Evolutionary conservation across 2,888 invertebrate genomes (phyloP).

Genomic region (Orgyia antiqua): DNA sequence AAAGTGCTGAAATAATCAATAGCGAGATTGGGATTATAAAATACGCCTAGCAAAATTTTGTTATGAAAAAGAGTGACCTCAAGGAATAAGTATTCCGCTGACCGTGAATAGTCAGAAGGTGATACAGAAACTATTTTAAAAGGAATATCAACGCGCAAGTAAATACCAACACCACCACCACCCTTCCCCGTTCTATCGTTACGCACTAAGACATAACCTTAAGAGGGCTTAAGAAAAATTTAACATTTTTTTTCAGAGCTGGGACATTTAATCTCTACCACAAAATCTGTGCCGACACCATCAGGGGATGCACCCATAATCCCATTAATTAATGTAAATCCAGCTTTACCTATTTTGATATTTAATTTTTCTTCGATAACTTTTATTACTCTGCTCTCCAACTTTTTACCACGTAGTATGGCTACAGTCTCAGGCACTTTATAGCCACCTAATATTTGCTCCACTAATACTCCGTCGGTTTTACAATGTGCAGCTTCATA

Average conservation of each 20-base stretch:
- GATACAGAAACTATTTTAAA: no score
- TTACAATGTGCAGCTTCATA: conserved; percentile 6
- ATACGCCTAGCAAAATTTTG: no score
- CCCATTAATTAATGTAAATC: background rate
- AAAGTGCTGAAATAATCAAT: no score
- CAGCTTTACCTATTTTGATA: background rate
- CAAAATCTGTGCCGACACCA: background rate
- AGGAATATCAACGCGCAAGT: no score
- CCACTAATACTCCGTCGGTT: conserved; percentile 2
- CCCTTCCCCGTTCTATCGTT: no score
- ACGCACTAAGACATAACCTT: no score
- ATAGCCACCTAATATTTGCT: conserved; percentile 4
- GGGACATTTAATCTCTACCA: background rate
- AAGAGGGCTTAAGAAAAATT: no score
- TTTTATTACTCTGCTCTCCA: conserved; percentile 1
- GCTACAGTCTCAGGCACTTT: conserved; percentile 4
- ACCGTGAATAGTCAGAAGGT: no score
- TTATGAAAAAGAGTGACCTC: no score
- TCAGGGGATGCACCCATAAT: conserved; percentile 1
- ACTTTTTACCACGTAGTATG: conserved; percentile 2
- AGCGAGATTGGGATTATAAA: no score
- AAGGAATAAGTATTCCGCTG: no score
- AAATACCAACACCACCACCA: no score
- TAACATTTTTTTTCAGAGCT: background rate
- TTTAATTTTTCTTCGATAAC: background rate